These are phyloP conservation scores for Dysmachus trigonus DNA, from an alignment of 2,888 invertebrate genomes.

Conservation along the genomic window DNA sequence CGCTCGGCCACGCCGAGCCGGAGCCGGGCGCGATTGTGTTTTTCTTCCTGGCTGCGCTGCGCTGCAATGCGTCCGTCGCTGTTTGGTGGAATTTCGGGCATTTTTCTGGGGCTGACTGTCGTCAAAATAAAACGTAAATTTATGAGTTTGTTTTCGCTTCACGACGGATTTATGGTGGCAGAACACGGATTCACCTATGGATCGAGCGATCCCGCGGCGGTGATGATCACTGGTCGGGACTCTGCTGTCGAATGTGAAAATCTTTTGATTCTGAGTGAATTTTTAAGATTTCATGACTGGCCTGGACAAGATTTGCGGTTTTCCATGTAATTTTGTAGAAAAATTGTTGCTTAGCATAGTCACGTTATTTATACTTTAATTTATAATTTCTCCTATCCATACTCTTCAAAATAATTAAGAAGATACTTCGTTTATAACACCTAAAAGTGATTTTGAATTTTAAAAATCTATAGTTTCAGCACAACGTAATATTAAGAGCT, in stretches of 20 bases:
- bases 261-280: background rate
- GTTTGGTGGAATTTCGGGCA: conserved; percentile 42
- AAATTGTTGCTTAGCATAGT: no score
- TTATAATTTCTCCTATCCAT: background rate
- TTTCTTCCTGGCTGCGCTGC: background rate
- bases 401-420: background rate
- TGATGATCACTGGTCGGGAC: background rate
- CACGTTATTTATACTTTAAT: background rate
- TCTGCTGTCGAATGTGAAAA: background rate
- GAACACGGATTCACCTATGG: conserved; percentile 45
- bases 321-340: background rate
- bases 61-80: background rate
- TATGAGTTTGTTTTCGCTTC: conserved; percentile 32
- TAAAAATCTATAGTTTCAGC: no score
- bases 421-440: background rate
- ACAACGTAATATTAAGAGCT: no score
- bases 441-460: no score
- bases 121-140: conserved; percentile 39
- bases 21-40: conserved; percentile 6
- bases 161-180: conserved; percentile 48
- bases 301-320: background rate
- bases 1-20: background rate
- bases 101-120: conserved; percentile 30
- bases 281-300: background rate
- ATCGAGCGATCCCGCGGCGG: background rate